phyloP scores from a whole-genome alignment of 2,888 invertebrate species.

The Rhopalosiphum nymphaeae region DNA sequence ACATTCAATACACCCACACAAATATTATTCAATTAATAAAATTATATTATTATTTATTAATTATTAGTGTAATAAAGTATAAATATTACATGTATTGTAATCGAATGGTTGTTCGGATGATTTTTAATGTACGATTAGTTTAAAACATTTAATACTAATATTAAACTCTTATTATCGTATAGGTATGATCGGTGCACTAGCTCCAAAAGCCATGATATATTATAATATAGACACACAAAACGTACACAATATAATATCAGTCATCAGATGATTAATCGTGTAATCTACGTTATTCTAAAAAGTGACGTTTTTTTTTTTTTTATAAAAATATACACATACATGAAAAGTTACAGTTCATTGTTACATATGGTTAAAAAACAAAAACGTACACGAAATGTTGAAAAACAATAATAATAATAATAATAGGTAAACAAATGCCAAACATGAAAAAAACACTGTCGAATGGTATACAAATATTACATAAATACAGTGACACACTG shows the following conservation, averaged over 20 bases:
- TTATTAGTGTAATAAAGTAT: slow-evolving; percentile 1
- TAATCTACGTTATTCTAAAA: not conserved
- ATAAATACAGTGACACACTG: too few species aligned
- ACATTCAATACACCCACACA: not conserved
- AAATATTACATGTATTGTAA: not conserved
- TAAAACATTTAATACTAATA: too few species aligned
- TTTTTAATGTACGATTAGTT: not conserved
- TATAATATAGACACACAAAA: too few species aligned
- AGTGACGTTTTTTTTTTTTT: not conserved
- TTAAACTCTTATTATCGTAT: not conserved
- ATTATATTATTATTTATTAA: slow-evolving; percentile 11
- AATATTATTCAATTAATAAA: not conserved
- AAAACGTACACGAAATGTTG: not conserved
- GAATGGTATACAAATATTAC: too few species aligned
- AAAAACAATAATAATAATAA: not conserved
- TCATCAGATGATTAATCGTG: not conserved
- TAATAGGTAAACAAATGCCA: too few species aligned
- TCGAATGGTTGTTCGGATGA: too few species aligned
- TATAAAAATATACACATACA: not conserved
- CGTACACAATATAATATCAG: not conserved
- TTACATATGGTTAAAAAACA: not conserved
- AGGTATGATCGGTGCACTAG: not conserved
- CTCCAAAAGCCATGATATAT: not conserved
- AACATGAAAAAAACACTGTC: too few species aligned
- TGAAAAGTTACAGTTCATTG: not conserved